Conservation (phyloP, 2,113 vertebrate genomes). For the Dasyornis broadbenti region DNA sequence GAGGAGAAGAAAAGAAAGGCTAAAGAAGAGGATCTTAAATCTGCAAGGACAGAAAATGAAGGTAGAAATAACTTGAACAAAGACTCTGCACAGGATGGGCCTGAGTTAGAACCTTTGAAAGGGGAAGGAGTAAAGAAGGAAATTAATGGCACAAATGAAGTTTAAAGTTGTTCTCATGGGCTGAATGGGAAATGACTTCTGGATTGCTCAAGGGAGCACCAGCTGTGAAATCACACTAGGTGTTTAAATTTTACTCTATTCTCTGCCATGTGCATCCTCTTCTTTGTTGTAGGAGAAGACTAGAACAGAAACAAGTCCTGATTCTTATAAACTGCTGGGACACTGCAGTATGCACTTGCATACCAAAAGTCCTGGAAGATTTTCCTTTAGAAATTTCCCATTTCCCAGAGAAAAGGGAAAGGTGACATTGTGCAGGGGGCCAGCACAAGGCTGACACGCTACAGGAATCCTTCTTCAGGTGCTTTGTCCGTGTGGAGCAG, state of each 20-base stretch:
- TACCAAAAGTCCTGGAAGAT: neutral
- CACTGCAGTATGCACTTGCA: neutral
- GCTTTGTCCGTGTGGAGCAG: neutral
- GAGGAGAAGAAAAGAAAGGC: slow-evolving; percentile 55
- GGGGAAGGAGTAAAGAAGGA: slow-evolving; percentile 26
- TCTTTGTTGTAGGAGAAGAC: neutral
- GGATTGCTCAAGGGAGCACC: neutral
- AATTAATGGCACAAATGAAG: neutral
- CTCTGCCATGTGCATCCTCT: neutral
- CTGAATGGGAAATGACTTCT: neutral
- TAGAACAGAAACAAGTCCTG: neutral
- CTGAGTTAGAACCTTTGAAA: slow-evolving; percentile 18
- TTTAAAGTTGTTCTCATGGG: neutral
- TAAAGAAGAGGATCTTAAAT: slow-evolving; percentile 5
- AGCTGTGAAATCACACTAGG: slow-evolving; percentile 1
- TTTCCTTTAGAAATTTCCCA: neutral
- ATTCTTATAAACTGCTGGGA: neutral
- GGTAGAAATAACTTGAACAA: neutral
- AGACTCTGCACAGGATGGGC: neutral
- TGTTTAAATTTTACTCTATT: neutral
- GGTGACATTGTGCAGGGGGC: neutral
- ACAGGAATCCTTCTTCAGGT: neutral
- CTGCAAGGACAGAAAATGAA: slow-evolving; percentile 47
- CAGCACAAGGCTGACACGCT: neutral
- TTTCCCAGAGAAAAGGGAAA: neutral